Conservation (phyloP, 2,797 vertebrate species). For the Amazona ochrocephala region DNA sequence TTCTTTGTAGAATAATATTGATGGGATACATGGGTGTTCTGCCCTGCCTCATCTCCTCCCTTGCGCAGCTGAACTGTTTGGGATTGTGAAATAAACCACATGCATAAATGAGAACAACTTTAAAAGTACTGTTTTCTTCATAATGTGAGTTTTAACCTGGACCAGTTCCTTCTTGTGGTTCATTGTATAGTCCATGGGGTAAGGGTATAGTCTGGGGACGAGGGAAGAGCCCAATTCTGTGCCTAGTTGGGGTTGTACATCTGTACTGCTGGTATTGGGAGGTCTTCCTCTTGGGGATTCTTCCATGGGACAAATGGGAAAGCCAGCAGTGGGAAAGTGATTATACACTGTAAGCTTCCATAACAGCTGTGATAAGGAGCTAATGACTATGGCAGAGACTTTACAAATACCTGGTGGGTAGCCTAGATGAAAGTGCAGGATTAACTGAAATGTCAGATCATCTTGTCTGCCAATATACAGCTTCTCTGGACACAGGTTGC, state of each 20-base stretch:
- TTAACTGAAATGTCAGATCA: slow-evolving; percentile 22
- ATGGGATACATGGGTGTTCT: background rate
- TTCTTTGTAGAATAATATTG: background rate
- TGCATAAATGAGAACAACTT: background rate
- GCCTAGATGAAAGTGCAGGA: background rate
- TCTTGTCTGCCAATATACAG: background rate
- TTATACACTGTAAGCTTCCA: background rate
- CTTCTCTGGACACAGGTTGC: background rate
- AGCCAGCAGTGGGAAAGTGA: background rate
- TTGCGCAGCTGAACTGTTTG: background rate
- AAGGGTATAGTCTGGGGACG: background rate
- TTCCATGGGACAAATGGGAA: background rate
- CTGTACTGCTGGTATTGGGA: background rate
- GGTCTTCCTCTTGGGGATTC: background rate
- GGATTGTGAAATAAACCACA: background rate
- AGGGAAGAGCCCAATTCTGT: background rate
- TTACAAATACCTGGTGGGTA: background rate
- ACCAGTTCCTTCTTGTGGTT: background rate
- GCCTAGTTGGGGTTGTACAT: background rate
- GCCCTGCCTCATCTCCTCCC: background rate
- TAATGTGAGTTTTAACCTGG: background rate
- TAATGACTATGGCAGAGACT: background rate
- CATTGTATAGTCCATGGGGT: background rate
- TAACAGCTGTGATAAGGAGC: background rate
- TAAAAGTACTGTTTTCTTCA: background rate